Base-by-base conservation (phyloP, 2,888 invertebrate genomes). In the Lordiphosa andalusiaca region DNA sequence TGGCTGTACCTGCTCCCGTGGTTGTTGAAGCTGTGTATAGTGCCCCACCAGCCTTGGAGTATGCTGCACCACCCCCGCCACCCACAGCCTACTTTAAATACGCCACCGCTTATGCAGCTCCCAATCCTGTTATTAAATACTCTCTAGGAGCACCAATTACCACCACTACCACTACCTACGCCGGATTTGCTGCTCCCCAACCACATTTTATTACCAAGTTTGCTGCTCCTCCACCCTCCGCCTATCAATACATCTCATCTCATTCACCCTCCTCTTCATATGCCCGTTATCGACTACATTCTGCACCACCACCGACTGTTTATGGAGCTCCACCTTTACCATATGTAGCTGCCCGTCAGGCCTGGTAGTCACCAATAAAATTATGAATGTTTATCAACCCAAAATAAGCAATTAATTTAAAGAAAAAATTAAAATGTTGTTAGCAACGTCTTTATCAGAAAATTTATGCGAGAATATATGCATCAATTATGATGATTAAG, bases 381-480 rank as follows among this genome's bases (percentile, higher is more conserved):
- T 66, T 53, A 73, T 68, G 63, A 69, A 78, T 82, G 80, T 62
- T 69, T 74, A 77, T 77, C 39, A 50, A 55, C 65, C 47, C 53
- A 56, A 70, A 70, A 73, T 60, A 59, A 71, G 63, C 68, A 75
- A 83, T 80, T 75, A 76, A 80, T 85, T 80, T 74, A 71, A 62
- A 53, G 52, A 62, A 67, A 30, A 30, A 30, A 30, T 63, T 52
- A 39, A 64, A 67, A 72, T 51, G 47, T 57, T 50, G 72, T 69
- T 72, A 56, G 61, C 47, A 21, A 39, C 25, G 47, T 52, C 73
- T 69, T 64, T 69, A 76, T 76, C 53, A 62, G 57, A 47, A 41
- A 53, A 69, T 63, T 64, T 60, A 81, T 57, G 50, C 67, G 57
- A 57, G 62, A 63, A 76, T 64, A 58, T 58, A 63, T 80, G 65